Evolutionary conservation across 2,888 invertebrate genomes (phyloP), one percentile per base, ranked within the genome.

Genomic region (Tetropium fuscum): DNA sequence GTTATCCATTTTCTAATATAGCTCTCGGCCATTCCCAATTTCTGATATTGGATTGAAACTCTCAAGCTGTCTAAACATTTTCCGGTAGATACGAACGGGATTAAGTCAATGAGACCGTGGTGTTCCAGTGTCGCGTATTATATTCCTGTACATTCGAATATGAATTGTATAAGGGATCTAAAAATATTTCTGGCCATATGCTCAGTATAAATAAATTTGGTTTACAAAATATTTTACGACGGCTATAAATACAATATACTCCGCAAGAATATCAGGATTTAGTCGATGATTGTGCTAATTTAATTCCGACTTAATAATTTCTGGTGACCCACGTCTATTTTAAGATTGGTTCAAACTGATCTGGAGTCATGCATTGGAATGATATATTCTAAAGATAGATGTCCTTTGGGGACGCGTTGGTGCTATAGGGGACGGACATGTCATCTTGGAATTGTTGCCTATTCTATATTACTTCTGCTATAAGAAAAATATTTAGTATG

Each of bases 101-200:
- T 3, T 30, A 11, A 30, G 10, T 8, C 5, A 30, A 30, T 10
- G 30, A 8, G 5, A 6, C 8, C 11, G 1, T 8, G 30, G 8
- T n/a, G n/a, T 19, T 16, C 16, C 7, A 16, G 18, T 16, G 38
- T 18, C 18, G 18, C 30, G 11, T 30, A 10, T 30, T 38, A 15
- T 38, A 2, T 1, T 38, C n/a, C 18, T n/a, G 3, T n/a, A n/a
- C 18, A 18, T 2, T 38, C 8, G 18, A 18, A n/a, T 38, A 38
- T 38, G 10, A 40, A 40, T 13, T 15, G 10, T 5, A 25, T 43
- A 43, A 43, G 13, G 25, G n/a, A 13, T 11, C 43, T 43, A 43
- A 43, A 43, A 43, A 43, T 43, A 25, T 43, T 43, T 6, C 7
- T 2, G 15, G 8, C 43, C 25, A 43, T 43, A 22, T 43, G 43